Evolutionary conservation across 2,797 vertebrate species (phyloP), one percentile per base, ranked within the genome.

Genomic region (Gadopsis marmoratus): DNA sequence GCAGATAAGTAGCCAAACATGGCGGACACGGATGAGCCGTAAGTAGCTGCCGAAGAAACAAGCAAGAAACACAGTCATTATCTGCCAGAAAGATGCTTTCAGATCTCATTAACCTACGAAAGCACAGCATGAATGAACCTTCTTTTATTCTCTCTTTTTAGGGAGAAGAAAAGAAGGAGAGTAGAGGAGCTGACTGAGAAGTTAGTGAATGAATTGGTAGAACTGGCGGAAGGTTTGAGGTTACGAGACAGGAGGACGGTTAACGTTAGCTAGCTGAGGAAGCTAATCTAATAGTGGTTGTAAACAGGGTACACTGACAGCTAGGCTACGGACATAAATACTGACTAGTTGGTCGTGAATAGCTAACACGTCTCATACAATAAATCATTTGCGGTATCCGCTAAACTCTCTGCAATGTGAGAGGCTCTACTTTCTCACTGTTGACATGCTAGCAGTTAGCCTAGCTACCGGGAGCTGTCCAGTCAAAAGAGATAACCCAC

Each of bases 161-260:
- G 97, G 97, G 97, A 97, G 97, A 97, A 97, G 97, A 97, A 98
- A 97, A 97, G 96, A 97, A 97, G 96, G 94, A 97, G 96, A 96
- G 94, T 97, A 97, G 97, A 97, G 96, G 97, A 97, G 96, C 97
- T 96, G 96, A 95, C 96, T 96, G 95, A 97, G 95, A 97, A 97
- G 97, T 98, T 97, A 97, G 97, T 97, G 94, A 94, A 94, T 94
- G 92, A 94, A 87, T 89, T 92, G 83, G 82, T 93, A 93, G 86
- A 89, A 81, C 65, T 91, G 87, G 69, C 89, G 79, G 81, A 89
- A 93, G 88, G 88, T 93, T 93, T 92, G 88, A 91, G 90, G 90
- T 91, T 90, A 83, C 43, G 13, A 77, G 85, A 61, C 80, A 89
- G 71, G 58, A 85, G 68, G 77, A 71, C 84, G 83, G 79, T 78